These are phyloP conservation scores for Heliocidaris erythrogramma DNA, from an alignment of 35 echinoderm and acorn worm species.

Conservation along the genomic window DNA sequence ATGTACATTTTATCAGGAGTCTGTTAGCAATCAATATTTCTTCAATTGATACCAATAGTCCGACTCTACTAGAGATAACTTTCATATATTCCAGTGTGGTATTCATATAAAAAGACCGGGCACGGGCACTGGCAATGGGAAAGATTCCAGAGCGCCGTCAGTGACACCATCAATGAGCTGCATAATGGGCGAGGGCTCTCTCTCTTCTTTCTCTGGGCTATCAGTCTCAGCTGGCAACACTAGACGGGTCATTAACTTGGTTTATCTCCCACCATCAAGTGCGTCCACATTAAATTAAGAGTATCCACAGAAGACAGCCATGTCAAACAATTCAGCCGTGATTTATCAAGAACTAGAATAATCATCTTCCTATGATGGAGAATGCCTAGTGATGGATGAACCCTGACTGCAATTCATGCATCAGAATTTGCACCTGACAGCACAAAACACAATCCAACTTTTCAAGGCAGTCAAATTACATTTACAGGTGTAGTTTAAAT, in stretches of 20 bases:
- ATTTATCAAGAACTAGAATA: constrained; percentile 3
- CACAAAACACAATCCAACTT: too few species aligned
- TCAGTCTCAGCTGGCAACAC: constrained; percentile 20
- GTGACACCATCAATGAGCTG: constrained; percentile 31
- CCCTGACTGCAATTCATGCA: neutral
- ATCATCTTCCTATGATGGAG: neutral
- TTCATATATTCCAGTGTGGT: too few species aligned
- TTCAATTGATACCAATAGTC: too few species aligned
- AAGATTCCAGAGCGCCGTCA: neutral
- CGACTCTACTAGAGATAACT: too few species aligned
- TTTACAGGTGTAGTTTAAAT: too few species aligned
- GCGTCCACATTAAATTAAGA: constrained; percentile 34
- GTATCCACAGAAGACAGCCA: neutral
- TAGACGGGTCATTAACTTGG: constrained; percentile 25
- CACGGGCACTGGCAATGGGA: too few species aligned
- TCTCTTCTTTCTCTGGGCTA: neutral
- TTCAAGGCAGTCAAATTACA: too few species aligned
- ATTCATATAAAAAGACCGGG: too few species aligned
- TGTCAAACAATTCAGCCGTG: neutral
- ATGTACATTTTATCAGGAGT: too few species aligned
- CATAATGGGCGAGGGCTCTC: neutral
- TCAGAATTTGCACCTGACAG: neutral
- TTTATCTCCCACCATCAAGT: constrained; percentile 27
- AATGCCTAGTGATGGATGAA: neutral
- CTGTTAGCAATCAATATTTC: too few species aligned